Conservation (phyloP, 2,797 vertebrate species). For the Ispidina picta region DNA sequence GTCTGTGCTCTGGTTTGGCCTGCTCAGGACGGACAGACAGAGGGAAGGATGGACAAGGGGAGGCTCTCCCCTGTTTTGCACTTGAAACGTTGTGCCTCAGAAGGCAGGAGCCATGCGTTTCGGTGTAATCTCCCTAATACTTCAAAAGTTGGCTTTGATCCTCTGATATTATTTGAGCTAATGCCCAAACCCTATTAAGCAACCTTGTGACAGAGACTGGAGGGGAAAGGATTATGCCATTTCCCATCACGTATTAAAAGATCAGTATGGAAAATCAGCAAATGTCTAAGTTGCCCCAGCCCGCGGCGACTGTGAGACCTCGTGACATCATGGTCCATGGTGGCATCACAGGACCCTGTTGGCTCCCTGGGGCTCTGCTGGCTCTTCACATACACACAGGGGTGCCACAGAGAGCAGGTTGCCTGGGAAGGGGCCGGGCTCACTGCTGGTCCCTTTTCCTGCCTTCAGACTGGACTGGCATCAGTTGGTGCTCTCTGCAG, state of each 20-base stretch:
- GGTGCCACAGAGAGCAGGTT: neutral
- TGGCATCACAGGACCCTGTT: accelerated
- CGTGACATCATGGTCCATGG: accelerated
- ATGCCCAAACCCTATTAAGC: conserved; percentile 43
- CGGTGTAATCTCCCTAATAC: conserved; percentile 50
- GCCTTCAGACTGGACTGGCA: neutral
- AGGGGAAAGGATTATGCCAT: neutral
- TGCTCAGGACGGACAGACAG: neutral
- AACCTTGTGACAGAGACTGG: conserved; percentile 31
- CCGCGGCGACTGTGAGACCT: accelerated
- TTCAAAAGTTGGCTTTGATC: conserved; percentile 44
- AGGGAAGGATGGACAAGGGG: neutral
- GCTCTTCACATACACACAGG: accelerated
- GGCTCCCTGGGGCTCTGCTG: neutral
- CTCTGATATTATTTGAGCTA: conserved; percentile 10
- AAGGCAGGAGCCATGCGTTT: neutral
- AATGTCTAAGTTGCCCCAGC: neutral
- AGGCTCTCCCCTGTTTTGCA: neutral
- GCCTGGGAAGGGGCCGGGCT: neutral
- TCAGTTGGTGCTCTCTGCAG: neutral
- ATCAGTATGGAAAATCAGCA: neutral
- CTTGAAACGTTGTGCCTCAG: neutral
- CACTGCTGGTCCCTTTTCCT: neutral
- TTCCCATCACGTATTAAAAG: conserved; percentile 19
- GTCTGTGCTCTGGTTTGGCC: neutral